phyloP scores from a whole-genome alignment of 1,140 invertebrate species.

The Lerema accius region DNA sequence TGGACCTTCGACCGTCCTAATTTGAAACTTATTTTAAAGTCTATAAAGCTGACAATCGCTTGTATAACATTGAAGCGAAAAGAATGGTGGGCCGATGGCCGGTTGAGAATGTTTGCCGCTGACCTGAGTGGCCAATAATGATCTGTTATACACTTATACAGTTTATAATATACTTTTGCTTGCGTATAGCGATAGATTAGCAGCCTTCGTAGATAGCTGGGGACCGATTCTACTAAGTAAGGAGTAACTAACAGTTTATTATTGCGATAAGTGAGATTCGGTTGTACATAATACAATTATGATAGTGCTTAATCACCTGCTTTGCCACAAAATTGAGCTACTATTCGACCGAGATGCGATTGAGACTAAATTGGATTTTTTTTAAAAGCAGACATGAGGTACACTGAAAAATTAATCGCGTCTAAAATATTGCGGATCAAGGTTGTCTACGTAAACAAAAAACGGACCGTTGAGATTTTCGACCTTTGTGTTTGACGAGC shows the following conservation, averaged over 20 bases:
- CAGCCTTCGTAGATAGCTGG: conserved; percentile 7
- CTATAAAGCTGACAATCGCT: conserved; percentile 34
- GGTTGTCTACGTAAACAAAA: background rate
- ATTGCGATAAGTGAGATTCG: too few species aligned
- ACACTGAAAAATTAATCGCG: background rate
- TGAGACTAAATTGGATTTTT: too few species aligned
- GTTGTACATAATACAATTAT: too few species aligned
- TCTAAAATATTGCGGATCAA: background rate
- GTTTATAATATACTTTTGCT: conserved; percentile 59
- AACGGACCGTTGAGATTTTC: background rate
- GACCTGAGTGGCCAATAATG: conserved; percentile 79
- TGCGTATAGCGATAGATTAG: conserved; percentile 50
- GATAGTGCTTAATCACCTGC: too few species aligned
- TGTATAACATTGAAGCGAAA: conserved; percentile 26
- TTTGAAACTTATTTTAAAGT: conserved; percentile 36
- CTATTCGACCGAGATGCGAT: too few species aligned
- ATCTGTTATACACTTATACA: conserved; percentile 69
- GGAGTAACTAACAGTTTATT: too few species aligned
- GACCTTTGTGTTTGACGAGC: background rate
- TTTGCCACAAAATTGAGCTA: too few species aligned
- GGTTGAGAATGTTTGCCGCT: conserved; percentile 77
- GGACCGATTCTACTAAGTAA: too few species aligned
- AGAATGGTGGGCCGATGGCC: conserved; percentile 71
- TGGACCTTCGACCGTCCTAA: conserved; percentile 36
- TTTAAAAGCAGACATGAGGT: too few species aligned